Base-by-base conservation (phyloP, 2,113 vertebrate genomes). In the Falco punctatus region DNA sequence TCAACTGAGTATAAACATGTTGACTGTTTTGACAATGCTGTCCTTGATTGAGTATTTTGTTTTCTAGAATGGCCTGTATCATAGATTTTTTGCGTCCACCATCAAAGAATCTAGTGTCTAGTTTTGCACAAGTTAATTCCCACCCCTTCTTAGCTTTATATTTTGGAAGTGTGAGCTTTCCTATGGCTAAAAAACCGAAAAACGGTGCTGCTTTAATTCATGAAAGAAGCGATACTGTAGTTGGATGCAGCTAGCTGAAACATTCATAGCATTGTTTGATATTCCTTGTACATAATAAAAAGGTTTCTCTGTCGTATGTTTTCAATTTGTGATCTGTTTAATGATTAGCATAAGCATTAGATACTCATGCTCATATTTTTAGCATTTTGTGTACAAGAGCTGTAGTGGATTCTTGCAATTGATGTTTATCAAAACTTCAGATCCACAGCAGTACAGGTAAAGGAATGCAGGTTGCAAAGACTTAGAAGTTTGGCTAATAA, bases 341-440 rank as follows among this genome's bases (percentile, higher is more conserved):
- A 75, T 72, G n/a, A 33, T 57, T 77, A 35, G 3, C 5, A 6
- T 77, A 26, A 8, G 3, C 23, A 3, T 70, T 65, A 46, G 49
- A 27, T 69, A 59, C 35, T 91, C 14, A 5, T 52, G n/a, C 15
- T 81, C 5, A 3, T 59, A 46, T 33, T 74, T 44, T 55, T 55
- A 38, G 35, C 28, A 32, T 83, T 88, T 69, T 3, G 3, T 10
- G 30, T 70, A 20, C 2, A 2, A 0, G 4, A 74, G 21, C 52
- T 85, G 9, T 54, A 46, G 35, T 54, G 27, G 11, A 71, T 30
- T 81, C 27, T 85, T 81, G 27, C 15, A 49, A 2, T 71, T 4
- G 3, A 20, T 57, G 15, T 57, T 78, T 78, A 54, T 79, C 9
- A 49, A 52, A 69, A 54, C 28, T 64, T 82, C 27, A 55, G 52